Percentiles rank a stretch among this genome's conserved stretches.
Conservation (phyloP, 2,797 vertebrate species). For the Champsocephalus gunnari region DNA sequence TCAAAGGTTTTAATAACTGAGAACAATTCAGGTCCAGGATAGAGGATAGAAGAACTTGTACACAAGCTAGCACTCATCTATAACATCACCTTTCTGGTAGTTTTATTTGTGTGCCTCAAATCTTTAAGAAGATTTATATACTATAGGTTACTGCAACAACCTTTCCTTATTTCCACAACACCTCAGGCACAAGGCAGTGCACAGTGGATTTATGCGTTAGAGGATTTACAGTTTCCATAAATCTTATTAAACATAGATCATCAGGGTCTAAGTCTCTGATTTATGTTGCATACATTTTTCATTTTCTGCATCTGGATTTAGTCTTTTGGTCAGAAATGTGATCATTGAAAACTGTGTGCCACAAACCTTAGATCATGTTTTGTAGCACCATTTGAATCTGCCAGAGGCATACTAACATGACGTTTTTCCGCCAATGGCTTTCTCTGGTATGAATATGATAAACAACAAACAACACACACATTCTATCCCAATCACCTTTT, state of each 20-base stretch:
- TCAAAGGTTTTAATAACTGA: constrained; percentile 20
- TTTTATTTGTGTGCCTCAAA: constrained; percentile 3
- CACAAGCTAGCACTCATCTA: not conserved
- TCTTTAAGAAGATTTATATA: not conserved
- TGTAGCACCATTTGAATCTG: too few relatives aligned
- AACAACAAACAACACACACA: too few relatives aligned
- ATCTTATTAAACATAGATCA: not conserved
- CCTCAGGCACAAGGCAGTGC: constrained; percentile 11
- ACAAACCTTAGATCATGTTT: too few relatives aligned
- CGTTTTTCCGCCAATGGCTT: too few relatives aligned
- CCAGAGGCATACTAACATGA: too few relatives aligned
- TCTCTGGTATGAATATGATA: too few relatives aligned
- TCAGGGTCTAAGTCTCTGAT: not conserved
- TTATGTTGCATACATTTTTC: constrained; percentile 7
- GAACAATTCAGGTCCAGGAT: not conserved
- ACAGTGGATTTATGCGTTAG: not conserved
- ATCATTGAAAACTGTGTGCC: not conserved
- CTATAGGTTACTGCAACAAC: constrained; percentile 6
- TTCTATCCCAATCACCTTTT: too few relatives aligned
- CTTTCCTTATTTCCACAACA: constrained; percentile 19
- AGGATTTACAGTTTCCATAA: constrained; percentile 10
- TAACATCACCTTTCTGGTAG: constrained; percentile 3
- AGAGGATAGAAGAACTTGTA: not conserved
- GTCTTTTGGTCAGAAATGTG: not conserved
- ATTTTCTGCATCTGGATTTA: constrained; percentile 3